Percentiles rank a stretch among this genome's conserved stretches.
These are phyloP conservation scores for Troglohyphantes excavatus DNA, from an alignment of 2,888 invertebrate genomes.

Conservation along the genomic window DNA sequence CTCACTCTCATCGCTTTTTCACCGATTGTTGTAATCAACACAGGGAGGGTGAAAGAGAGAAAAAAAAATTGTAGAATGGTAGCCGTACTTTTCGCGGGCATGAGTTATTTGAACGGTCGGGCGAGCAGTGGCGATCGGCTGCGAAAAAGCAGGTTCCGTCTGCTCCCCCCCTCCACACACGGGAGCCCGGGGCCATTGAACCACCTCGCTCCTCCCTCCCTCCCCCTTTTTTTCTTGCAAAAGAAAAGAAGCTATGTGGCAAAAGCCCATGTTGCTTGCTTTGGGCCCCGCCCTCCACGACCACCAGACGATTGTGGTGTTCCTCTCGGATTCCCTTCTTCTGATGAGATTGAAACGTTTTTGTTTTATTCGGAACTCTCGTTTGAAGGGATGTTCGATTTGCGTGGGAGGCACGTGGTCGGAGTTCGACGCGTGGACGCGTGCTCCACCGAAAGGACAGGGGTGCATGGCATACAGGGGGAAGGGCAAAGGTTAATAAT, in stretches of 20 bases:
- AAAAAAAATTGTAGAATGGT: not conserved
- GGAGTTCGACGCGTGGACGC: no score
- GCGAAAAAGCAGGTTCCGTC: constrained; percentile 74
- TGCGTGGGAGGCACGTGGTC: no score
- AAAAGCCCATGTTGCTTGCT: constrained; percentile 24
- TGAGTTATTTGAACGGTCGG: constrained; percentile 62
- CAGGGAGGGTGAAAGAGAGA: not conserved
- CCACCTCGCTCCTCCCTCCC: constrained; percentile 60
- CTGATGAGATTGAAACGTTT: not conserved
- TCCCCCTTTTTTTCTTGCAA: constrained; percentile 50
- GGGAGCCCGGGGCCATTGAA: constrained; percentile 74
- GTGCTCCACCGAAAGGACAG: no score
- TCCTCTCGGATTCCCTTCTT: not conserved
- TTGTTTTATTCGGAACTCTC: no score
- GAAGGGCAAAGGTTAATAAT: no score
- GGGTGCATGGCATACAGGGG: no score
- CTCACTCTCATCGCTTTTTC: constrained; percentile 15
- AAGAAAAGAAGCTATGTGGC: no score
- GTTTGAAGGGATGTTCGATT: no score
- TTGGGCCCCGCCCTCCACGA: constrained; percentile 31
- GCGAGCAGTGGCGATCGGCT: constrained; percentile 66
- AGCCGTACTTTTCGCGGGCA: constrained; percentile 6
- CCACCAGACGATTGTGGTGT: constrained; percentile 48
- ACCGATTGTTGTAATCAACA: constrained; percentile 33
- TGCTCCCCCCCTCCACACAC: constrained; percentile 17